Evolutionary conservation across 2,797 vertebrate genomes (phyloP), one percentile per base, ranked within the genome.

Genomic region (Bovichtus diacanthus): DNA sequence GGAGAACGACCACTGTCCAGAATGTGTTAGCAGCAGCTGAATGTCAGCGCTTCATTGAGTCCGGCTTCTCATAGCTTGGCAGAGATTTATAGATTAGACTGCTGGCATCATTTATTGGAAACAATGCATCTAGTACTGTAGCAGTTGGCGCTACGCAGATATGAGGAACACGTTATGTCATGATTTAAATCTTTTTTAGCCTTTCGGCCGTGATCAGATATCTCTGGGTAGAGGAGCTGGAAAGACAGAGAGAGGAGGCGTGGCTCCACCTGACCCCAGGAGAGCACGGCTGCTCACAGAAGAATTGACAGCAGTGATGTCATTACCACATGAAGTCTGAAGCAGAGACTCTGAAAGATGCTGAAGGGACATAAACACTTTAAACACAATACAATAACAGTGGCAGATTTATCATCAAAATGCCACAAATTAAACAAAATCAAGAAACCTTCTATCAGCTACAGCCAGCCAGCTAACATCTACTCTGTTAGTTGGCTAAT

Each of bases 261-360:
- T 7, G 23, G 9, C 38, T 54, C 6, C 7, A 29, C 12, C 31
- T 49, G 51, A 68, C 27, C 19, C 44, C 49, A 34, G 41, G 47
- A 58, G 11, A 19, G 34, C n/a, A 43, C 2, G 5, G 21, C 36
- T 58, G 36, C 43, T 49, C 51, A 70, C 34, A 68, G 38, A 73
- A 73, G 38, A 56, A 68, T 25, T 59, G 51, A 59, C 38, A 27
- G 49, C 61, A 19, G 31, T 56, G 27, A 43, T 19, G 60, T 43
- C 34, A 29, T 68, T 50, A 15, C 31, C 41, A 46, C 50, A 29
- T 38, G 9, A 47, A 10, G 16, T 44, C 6, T 21, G 13, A 41
- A n/a, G 23, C 31, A 9, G 31, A 34, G 9, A 34, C 31, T 34
- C 31, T 7, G 31, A 34, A 34, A 9, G 7, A 9, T 34, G 31